Evolutionary conservation across 1,140 invertebrate genomes (phyloP), one percentile per base, ranked within the genome.

Genomic region (Papilio dardanus): DNA sequence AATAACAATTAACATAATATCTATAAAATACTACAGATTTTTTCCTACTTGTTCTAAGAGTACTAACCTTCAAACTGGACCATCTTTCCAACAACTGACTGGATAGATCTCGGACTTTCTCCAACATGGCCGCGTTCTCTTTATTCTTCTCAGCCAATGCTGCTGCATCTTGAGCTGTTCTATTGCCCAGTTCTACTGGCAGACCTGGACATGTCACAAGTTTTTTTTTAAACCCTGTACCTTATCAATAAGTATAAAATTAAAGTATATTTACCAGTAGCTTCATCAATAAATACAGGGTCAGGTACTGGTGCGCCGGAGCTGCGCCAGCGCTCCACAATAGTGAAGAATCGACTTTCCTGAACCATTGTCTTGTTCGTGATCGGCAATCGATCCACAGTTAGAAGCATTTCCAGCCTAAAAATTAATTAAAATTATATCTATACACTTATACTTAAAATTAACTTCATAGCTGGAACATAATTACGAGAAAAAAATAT

Each of bases 331-430:
- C 96, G 95, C 88, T 98, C 96, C 58, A 99, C 96, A 19, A 97
- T 95, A 24, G 94, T 96, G 83, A 96, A 95, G 65, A 99, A 96
- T 87, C 98, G 98, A 84, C 97, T 98, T 81, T 99, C 98, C 87
- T 97, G 96, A 2, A 99, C 93, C 93, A 98, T 97, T 0, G 97
- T 99, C 90, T 98, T 98, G 90, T 99, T 99, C 1, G 97, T 96
- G 76, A 99, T 98, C 5, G 98, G 98, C 71, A 99, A 94, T 62
- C 96, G 95, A 71, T 96, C 96, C 42, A 98, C 90, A 0, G 97
- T 97, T 79, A 96, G 95, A n/a, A 99, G 88, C 80, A 98, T 96
- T 82, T 96, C 95, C 66, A 96, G 80, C 54, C 97, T 97, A 80
- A 1, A 79, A 77, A 10, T 58, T 78, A 54, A n/a, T n/a, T n/a